Conservation (phyloP, 2,888 invertebrate species). For the Malthinus flaveolus region DNA sequence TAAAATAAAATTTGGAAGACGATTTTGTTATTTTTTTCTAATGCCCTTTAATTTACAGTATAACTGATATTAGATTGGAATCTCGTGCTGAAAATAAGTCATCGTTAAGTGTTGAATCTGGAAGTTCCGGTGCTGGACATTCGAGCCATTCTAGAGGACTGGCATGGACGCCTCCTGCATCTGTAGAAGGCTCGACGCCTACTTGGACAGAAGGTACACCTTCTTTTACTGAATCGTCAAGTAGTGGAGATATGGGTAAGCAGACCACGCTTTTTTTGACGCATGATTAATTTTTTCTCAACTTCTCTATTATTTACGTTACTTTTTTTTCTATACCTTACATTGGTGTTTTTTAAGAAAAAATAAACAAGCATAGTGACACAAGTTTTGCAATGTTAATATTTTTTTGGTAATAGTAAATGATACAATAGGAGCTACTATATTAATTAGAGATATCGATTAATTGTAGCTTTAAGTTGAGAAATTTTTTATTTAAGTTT, state of each 20-base stretch:
- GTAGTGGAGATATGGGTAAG: constrained; percentile 86
- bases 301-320: constrained; percentile 37
- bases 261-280: constrained; percentile 29
- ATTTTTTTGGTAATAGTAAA: too few relatives aligned
- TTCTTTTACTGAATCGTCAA: constrained; percentile 95
- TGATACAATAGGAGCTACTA: too few relatives aligned
- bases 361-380: too few relatives aligned
- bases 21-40: too few relatives aligned
- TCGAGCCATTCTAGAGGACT: constrained; percentile 60
- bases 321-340: constrained; percentile 41
- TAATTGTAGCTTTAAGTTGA: too few relatives aligned
- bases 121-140: constrained; percentile 54
- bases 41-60: constrained; percentile 53
- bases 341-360: neutral
- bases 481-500: too few relatives aligned
- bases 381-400: too few relatives aligned
- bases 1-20: too few relatives aligned
- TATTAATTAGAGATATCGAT: too few relatives aligned
- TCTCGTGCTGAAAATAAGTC: constrained; percentile 63
- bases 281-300: constrained; percentile 7
- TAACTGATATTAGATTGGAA: constrained; percentile 74
- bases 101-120: constrained; percentile 66
- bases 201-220: constrained; percentile 99
- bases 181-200: constrained; percentile 90
- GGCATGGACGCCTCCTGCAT: constrained; percentile 84